Evolutionary conservation across 2,797 vertebrate genomes (phyloP), one percentile per base, ranked within the genome.

Genomic region (Sylvilagus floridanus): DNA sequence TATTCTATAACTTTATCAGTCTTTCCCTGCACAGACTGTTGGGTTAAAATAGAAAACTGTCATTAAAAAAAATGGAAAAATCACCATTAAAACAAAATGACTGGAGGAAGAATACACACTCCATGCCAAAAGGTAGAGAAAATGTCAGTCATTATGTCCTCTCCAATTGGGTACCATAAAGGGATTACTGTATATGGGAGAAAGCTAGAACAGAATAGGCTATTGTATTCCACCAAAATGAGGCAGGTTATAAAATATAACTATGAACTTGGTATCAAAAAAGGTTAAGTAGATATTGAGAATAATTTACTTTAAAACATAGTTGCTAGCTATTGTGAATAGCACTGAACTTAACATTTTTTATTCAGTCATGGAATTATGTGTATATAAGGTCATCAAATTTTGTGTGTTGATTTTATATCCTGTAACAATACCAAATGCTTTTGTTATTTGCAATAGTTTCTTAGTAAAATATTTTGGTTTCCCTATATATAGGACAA

Each of bases 211-310:
- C 21, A 42, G 22, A 35, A 35, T 14, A 66, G 4, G 26, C 2
- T 35, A 71, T 65, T 73, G 22, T 79, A 13, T 81, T 24, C 19
- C 5, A 84, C 32, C 69, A 78, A 50, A 90, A 63, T 63, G 65
- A 82, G 60, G 13, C 50, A 60, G 57, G 60, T 84, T 50, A 76
- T 7, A 77, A 84, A 95, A 75, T 75, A 7, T 57, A 92, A 91
- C 17, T 84, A 68, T 88, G 78, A 54, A 76, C 17, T 30, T 79
- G 60, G 82, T 60, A 47, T 65, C 30, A 66, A 89, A 66, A 89
- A 52, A 71, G 71, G 30, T 47, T 57, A 85, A 63, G 32, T 22
- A 57, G 2, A 90, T 7, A 6, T 19, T 16, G 47, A 88, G 57
- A 93, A 84, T 57, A 7, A 21, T 68, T 69, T 14, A 69, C 57